Conservation (phyloP, 2,888 invertebrate species). For the Electrophaes corylata region DNA sequence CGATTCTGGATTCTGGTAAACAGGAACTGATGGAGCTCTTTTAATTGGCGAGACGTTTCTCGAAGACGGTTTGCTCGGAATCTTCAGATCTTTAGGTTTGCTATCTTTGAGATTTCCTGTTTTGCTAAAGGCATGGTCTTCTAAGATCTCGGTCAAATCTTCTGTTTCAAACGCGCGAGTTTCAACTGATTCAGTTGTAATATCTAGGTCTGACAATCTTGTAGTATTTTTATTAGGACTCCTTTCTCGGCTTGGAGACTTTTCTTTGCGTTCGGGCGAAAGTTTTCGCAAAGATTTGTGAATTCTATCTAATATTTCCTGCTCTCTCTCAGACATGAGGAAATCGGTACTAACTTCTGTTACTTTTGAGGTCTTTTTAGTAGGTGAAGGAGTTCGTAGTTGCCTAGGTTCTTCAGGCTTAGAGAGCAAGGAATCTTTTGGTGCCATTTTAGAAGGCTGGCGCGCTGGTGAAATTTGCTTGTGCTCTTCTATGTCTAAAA, state of each 20-base stretch:
- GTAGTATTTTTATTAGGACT: constrained; percentile 60
- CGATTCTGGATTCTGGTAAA: constrained; percentile 51
- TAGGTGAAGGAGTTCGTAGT: constrained; percentile 51
- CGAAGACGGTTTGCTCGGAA: constrained; percentile 55
- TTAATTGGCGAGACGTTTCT: constrained; percentile 70
- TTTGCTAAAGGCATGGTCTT: constrained; percentile 40
- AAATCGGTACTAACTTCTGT: constrained; percentile 55
- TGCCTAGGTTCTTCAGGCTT: constrained; percentile 45
- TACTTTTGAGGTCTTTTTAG: constrained; percentile 45
- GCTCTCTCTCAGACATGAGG: constrained; percentile 66
- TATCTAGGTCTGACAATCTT: constrained; percentile 59
- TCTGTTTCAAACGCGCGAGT: constrained; percentile 34
- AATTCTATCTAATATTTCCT: constrained; percentile 68
- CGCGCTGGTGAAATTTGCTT: constrained; percentile 28
- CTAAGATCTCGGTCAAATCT: constrained; percentile 38
- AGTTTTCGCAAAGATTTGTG: constrained; percentile 70
- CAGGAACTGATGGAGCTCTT: constrained; percentile 47
- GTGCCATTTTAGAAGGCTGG: constrained; percentile 27
- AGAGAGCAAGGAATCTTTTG: constrained; percentile 26
- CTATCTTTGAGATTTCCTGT: constrained; percentile 45
- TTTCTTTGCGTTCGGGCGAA: constrained; percentile 67
- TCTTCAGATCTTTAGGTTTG: constrained; percentile 53
- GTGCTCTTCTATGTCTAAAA: constrained; percentile 20
- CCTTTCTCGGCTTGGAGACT: constrained; percentile 59
- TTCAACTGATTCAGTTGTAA: constrained; percentile 39